Base-by-base conservation (phyloP, 2,113 vertebrate species). In the Rhodinocichla rosea region DNA sequence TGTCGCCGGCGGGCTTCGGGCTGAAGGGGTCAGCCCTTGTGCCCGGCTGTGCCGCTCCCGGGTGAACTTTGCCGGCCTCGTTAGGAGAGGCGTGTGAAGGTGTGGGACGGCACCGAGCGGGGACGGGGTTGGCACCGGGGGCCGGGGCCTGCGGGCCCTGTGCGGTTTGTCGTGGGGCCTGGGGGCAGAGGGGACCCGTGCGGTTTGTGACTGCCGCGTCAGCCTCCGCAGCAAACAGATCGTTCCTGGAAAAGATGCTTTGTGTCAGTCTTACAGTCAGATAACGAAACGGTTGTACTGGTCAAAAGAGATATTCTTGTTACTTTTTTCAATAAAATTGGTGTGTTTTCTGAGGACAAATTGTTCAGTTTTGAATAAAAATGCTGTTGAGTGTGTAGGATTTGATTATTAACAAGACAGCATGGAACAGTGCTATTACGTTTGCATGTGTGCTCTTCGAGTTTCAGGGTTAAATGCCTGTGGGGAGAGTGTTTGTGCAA, bases 21-120 rank as follows among this genome's bases (percentile, higher is more conserved):
- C 13, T 33, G 73, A 1, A 20, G 40, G 1, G 37, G 1, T 3
- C 10, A 5, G 65, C 2, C 14, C 8, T 3, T 8, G 57, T 9
- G 45, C 47, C n/a, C 4, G 50, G 18, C 20, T 10, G 52, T 15
- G 62, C 15, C 14, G 5, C 0, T 27, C 19, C 37, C 7, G 3
- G 21, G 52, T 4, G 44, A 45, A 8, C 57, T 53, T 11, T 1
- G 32, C 22, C 2, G 18, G 49, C 21, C 42, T 27, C 12, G 1
- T 2, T 7, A 4, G 83, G 19, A 13, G 53, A 9, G 6, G 78
- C 33, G 49, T 6, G 57, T 4, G 57, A 7, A 2, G 10, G 23
- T 3, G 59, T 5, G 55, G 52, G 44, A 26, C 27, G 21, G 32
- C 1, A 30, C 32, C 13, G 44, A 20, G 53, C 47, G 27, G 16